A percentile compares a stretch with the other conserved stretches of the same genome.
These are phyloP conservation scores for Caenorhabditis sp. DNA, from an alignment of 2,888 invertebrate genomes.

Conservation along the genomic window DNA sequence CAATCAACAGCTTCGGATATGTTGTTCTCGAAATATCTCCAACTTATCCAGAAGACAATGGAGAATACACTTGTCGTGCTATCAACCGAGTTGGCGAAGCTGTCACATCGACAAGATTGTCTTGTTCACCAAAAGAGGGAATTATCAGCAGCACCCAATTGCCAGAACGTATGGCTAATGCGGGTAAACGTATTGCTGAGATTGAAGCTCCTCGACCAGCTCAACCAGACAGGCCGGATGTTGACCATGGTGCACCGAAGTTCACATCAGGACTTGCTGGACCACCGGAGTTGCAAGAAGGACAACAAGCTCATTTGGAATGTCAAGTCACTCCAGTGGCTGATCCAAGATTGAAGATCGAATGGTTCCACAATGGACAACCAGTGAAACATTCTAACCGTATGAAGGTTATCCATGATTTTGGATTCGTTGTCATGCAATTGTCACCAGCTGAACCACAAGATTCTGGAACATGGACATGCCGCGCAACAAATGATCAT, in stretches of 20 bases:
- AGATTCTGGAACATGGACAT: slow-evolving; percentile 86
- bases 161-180: slow-evolving; percentile 86
- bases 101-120: slow-evolving; percentile 86
- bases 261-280: slow-evolving; percentile 84
- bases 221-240: slow-evolving; percentile 74
- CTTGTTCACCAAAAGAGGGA: slow-evolving; percentile 83
- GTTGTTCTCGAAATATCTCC: slow-evolving; percentile 94
- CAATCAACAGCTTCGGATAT: slow-evolving; percentile 95
- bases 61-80: slow-evolving; percentile 64
- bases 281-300: slow-evolving; percentile 86
- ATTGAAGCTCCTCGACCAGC: slow-evolving; percentile 64
- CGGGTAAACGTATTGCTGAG: slow-evolving; percentile 74
- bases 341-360: slow-evolving; percentile 78
- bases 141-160: slow-evolving; percentile 89
- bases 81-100: slow-evolving; percentile 76
- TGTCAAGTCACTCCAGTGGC: slow-evolving; percentile 90
- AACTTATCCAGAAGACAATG: slow-evolving; percentile 86
- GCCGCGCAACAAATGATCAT: slow-evolving; percentile 89
- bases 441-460: slow-evolving; percentile 86
- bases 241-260: slow-evolving; percentile 82
- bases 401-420: slow-evolving; percentile 81
- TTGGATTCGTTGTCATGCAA: slow-evolving; percentile 92
- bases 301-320: slow-evolving; percentile 94
- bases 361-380: slow-evolving; percentile 82
- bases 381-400: slow-evolving; percentile 77